A percentile compares a stretch with the other conserved stretches of the same genome.
Evolutionary conservation across 1,140 invertebrate genomes (phyloP).

Genomic region (Copidosoma floridanum): DNA sequence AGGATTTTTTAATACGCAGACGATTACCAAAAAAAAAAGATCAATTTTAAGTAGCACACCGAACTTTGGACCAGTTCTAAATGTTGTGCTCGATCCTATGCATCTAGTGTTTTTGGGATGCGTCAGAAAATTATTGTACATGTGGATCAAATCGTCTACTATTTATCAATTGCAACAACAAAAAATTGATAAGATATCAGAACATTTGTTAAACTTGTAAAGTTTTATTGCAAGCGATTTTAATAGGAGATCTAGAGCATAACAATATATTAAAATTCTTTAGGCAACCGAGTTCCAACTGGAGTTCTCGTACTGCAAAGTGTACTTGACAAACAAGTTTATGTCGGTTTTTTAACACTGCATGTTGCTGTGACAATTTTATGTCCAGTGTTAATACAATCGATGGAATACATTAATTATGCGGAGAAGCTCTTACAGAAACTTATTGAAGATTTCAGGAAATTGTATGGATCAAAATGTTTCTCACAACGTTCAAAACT

Average conservation of each 20-base stretch:
- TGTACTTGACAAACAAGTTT: constrained; percentile 3
- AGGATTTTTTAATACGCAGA: background rate
- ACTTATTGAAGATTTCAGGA: background rate
- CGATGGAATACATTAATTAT: background rate
- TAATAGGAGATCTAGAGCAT: constrained; percentile 41
- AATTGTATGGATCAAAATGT: background rate
- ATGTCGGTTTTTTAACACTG: constrained; percentile 19
- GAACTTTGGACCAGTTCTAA: constrained; percentile 18
- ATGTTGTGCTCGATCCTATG: background rate
- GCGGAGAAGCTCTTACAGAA: background rate
- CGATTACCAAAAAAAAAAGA: constrained; percentile 16
- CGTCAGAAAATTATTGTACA: constrained; percentile 35
- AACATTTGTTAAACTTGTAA: background rate
- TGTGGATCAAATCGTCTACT: constrained; percentile 37
- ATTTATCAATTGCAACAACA: background rate
- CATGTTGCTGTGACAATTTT: constrained; percentile 28
- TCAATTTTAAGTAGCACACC: constrained; percentile 18
- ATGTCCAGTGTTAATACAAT: constrained; percentile 1
- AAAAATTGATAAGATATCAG: constrained; percentile 6
- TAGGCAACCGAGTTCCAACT: constrained; percentile 54
- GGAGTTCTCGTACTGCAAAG: constrained; percentile 11
- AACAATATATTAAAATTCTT: constrained; percentile 45
- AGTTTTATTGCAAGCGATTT: constrained; percentile 45
- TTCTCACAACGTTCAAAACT: constrained; percentile 12
- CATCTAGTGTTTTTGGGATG: constrained; percentile 30